Percentiles rank a stretch among this genome's conserved stretches.
These are phyloP conservation scores for Acrossocheilus wenchowensis DNA, from an alignment of 2,797 vertebrate species.

Conservation along the genomic window DNA sequence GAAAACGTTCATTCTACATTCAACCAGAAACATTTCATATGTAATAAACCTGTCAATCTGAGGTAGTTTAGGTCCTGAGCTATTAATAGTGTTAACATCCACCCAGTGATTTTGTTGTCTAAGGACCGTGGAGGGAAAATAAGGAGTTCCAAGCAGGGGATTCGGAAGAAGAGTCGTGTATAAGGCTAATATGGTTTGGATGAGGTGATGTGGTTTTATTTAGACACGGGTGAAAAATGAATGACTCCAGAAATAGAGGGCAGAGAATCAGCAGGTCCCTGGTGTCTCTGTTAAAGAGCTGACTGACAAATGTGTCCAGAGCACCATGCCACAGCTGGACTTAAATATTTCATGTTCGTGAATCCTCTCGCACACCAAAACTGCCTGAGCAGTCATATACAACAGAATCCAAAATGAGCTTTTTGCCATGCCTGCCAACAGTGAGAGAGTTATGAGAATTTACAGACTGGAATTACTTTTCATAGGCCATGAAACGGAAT, in stretches of 20 bases:
- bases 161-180: conserved; percentile 22
- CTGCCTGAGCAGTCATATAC: conserved; percentile 62
- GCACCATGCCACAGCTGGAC: neutral
- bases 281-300: conserved; percentile 30
- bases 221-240: conserved; percentile 69
- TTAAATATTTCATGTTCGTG: conserved; percentile 54
- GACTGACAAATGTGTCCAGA: conserved; percentile 34
- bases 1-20: neutral
- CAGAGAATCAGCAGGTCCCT: conserved; percentile 41
- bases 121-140: neutral
- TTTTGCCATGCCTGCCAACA: neutral
- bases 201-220: conserved; percentile 66
- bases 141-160: neutral
- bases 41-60: conserved; percentile 19
- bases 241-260: conserved; percentile 62
- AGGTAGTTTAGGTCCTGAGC: conserved; percentile 15
- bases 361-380: conserved; percentile 61
- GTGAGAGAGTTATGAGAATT: neutral
- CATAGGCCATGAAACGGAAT: neutral
- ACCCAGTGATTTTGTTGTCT: conserved; percentile 35
- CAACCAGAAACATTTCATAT: neutral
- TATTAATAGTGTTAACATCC: conserved; percentile 27
- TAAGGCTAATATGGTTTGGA: conserved; percentile 35
- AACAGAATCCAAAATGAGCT: neutral
- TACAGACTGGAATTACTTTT: neutral